Evolutionary conservation across 1,140 invertebrate species (phyloP).

Genomic region (Phortica variegata): DNA sequence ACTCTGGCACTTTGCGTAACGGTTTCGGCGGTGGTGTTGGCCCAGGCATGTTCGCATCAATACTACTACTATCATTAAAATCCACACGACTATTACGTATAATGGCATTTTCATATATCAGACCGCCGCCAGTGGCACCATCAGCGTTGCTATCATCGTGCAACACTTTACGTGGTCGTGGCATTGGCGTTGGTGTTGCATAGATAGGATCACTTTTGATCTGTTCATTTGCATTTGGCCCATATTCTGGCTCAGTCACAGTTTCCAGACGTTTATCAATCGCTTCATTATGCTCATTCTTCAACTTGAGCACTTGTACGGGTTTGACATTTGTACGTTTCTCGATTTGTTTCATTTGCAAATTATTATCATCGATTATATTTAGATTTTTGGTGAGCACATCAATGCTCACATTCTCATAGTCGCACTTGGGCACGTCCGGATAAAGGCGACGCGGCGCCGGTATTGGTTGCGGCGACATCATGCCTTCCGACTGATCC

Average conservation of each 20-base stretch:
- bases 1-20: slow-evolving; percentile 12
- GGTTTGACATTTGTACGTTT: slow-evolving; percentile 21
- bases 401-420: slow-evolving; percentile 46
- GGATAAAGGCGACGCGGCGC: slow-evolving; percentile 46
- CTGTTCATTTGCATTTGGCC: slow-evolving; percentile 45
- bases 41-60: slow-evolving; percentile 7
- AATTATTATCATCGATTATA: slow-evolving; percentile 33
- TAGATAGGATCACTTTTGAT: slow-evolving; percentile 33
- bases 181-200: slow-evolving; percentile 35
- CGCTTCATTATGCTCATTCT: slow-evolving; percentile 28
- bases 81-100: no score
- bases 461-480: slow-evolving; percentile 40
- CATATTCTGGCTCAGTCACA: slow-evolving; percentile 32
- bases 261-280: slow-evolving; percentile 7
- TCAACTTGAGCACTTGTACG: slow-evolving; percentile 31
- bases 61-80: no score
- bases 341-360: slow-evolving; percentile 31
- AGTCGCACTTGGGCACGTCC: slow-evolving; percentile 35
- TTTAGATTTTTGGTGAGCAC: slow-evolving; percentile 39
- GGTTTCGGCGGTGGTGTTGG: slow-evolving; percentile 31
- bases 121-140: background rate
- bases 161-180: slow-evolving; percentile 23
- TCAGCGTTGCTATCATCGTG: background rate
- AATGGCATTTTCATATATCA: background rate
- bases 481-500: slow-evolving; percentile 2